Conservation (phyloP, 1,140 invertebrate genomes). For the Platyscapa corneri region DNA sequence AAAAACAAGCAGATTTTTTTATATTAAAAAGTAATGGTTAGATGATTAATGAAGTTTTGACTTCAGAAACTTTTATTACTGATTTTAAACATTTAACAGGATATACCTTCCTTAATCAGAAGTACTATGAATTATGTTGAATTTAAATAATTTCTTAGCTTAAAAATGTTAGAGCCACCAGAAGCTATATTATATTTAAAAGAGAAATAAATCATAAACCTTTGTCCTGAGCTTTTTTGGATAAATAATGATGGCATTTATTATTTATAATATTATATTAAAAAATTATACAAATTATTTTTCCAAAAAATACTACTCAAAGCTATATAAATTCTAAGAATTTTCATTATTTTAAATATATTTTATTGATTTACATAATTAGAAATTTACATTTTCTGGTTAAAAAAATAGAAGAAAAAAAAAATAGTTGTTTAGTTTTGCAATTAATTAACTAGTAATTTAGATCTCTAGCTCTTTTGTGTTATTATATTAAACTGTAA, state of each 20-base stretch:
- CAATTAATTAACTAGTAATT: conserved; percentile 30
- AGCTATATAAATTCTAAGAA: background rate
- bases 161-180: conserved; percentile 40
- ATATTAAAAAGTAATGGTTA: conserved; percentile 8
- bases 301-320: too few species aligned
- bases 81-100: background rate
- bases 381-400: conserved; percentile 59
- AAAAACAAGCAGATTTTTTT: conserved; percentile 63
- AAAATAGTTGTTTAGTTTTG: conserved; percentile 15
- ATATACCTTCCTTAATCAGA: conserved; percentile 60
- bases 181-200: conserved; percentile 35
- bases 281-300: conserved; percentile 10
- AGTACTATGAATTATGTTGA: conserved; percentile 49
- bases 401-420: conserved; percentile 55
- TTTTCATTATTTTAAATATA: conserved; percentile 52
- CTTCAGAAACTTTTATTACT: conserved; percentile 11
- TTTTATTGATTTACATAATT: conserved; percentile 66
- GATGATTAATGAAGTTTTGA: conserved; percentile 26
- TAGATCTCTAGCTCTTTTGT: conserved; percentile 59
- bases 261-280: background rate
- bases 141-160: background rate
- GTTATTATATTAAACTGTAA: conserved; percentile 58
- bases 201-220: conserved; percentile 27
- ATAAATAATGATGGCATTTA: background rate
- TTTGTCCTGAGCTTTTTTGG: background rate